These are phyloP conservation scores for Crocodylus rhombifer DNA, from an alignment of 2,797 vertebrate genomes.

Conservation along the genomic window DNA sequence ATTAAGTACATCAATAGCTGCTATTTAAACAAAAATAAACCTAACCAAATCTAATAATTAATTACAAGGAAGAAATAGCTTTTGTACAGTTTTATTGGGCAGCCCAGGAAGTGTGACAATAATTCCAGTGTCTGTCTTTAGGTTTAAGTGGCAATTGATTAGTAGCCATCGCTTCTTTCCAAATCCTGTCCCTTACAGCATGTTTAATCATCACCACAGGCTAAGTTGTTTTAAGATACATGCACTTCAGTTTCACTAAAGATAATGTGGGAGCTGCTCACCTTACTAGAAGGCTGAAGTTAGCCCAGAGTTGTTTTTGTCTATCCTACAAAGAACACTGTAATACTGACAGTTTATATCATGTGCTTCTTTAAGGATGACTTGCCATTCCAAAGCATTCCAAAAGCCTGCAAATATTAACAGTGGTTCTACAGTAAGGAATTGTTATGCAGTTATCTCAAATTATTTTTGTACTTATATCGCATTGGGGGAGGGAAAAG, in stretches of 20 bases:
- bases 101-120: neutral
- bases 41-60: neutral
- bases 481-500: neutral
- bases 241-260: accelerated
- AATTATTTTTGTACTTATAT: neutral
- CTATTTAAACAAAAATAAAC: neutral
- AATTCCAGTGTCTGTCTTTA: neutral
- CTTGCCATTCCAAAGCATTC: neutral
- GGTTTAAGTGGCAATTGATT: neutral
- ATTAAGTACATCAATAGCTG: neutral
- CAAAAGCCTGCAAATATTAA: neutral
- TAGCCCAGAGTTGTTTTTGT: accelerated
- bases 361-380: neutral
- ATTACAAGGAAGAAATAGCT: neutral
- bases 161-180: accelerated
- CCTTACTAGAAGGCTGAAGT: neutral
- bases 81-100: neutral
- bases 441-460: neutral
- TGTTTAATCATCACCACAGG: neutral
- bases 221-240: neutral
- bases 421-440: neutral
- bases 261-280: neutral
- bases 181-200: neutral
- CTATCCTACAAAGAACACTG: neutral
- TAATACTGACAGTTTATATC: neutral